Evolutionary conservation across 2,113 vertebrate genomes (phyloP).

Genomic region (Lota lota): DNA sequence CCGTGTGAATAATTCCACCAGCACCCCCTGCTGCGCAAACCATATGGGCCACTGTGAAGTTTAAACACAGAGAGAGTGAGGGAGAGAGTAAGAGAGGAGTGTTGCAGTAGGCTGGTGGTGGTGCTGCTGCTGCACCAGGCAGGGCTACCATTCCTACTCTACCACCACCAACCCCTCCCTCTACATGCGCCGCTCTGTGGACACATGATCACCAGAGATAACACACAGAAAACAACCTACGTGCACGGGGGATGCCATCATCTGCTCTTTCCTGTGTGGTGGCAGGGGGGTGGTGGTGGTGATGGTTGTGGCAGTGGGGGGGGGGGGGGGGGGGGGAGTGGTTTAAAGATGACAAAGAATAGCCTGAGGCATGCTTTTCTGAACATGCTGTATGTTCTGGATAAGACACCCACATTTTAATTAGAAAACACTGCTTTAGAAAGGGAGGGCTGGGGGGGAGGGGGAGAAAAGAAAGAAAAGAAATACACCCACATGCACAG

Average conservation of each 20-base stretch:
- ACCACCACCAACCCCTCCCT: not conserved
- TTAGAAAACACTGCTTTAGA: not conserved
- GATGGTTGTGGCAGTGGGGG: not conserved
- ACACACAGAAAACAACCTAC: not conserved
- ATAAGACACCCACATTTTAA: slow-evolving; percentile 3
- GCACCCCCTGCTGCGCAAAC: not conserved
- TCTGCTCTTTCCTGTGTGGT: not conserved
- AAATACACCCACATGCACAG: not conserved
- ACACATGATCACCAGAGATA: not conserved
- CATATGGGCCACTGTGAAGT: not conserved
- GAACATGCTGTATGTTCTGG: slow-evolving; percentile 1
- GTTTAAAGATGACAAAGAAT: slow-evolving; percentile 1
- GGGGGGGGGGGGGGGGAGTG: not conserved
- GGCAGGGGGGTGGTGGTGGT: not conserved
- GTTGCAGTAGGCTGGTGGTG: not conserved
- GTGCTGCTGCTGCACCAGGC: not conserved
- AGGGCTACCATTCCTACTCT: not conserved
- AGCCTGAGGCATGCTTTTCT: not conserved
- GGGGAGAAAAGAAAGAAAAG: not conserved
- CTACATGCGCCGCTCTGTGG: not conserved
- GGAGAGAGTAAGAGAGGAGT: not conserved
- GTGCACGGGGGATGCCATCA: not conserved
- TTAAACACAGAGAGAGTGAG: not conserved
- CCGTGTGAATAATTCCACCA: not conserved
- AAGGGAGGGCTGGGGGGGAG: not conserved